Base-by-base conservation (phyloP, 1,140 invertebrate genomes). In the Lysiphlebus fabarum region DNA sequence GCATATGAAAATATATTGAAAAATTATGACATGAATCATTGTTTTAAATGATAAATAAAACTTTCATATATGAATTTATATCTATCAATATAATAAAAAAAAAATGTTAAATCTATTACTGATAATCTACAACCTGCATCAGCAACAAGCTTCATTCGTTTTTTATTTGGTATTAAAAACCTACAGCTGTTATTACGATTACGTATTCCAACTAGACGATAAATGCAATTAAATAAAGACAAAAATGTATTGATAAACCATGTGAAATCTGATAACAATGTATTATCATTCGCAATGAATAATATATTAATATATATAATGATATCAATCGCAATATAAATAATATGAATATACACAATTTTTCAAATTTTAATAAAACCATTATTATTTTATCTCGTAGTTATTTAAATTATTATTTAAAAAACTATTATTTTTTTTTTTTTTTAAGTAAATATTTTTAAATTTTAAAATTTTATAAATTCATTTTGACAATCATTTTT, bases 11-110 rank as follows among this genome's bases (percentile, higher is more conserved):
- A 67, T 95, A 93, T 0, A 96, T 81, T 0, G 96, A 99, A 77
- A 99, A 99, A 78, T 99, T 99, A 73, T 99, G 97, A n/a, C 88
- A 84, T 0, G 87, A 87, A 76, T 99, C 98, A 70, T 88, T 88
- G 83, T 12, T 86, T 82, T 6, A 98, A 72, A 78, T 99, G 98
- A 79, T 98, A 99, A 10, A 99, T 79, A 64, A 96, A 90, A 4
- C 93, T 93, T 77, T 99, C 94, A 58, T 95, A 84, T 0, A 99
- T 69, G 76, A 95, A 99, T 59, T 89, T 80, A 71, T 90, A 87
- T 0, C 94, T 95, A 75, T 98, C 99, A 5, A 90, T 68, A 9
- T 70, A 71, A 75, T 91, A 94, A 73, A 87, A 88, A 0, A 84
- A 50, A 26, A 71, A 76, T 1, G 91, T 90, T 2, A 91, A 69